Evolutionary conservation across 2,888 invertebrate species (phyloP).

Genomic region (Plagodis dolabraria): DNA sequence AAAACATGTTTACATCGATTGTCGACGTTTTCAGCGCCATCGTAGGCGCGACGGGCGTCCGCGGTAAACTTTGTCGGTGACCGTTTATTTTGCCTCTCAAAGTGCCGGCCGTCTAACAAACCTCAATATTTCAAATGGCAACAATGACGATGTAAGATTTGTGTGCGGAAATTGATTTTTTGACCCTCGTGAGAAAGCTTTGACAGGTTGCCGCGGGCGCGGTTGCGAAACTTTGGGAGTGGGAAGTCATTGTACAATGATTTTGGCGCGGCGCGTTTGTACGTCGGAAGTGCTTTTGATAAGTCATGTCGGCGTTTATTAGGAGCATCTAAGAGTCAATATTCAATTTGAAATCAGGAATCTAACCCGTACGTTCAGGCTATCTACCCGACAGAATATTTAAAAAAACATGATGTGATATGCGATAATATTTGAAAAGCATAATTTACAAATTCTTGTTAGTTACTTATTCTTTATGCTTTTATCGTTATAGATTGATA

Average conservation of each 20-base stretch:
- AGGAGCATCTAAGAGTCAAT: neutral
- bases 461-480: too few relatives aligned
- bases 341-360: neutral
- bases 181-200: conserved; percentile 77
- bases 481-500: too few relatives aligned
- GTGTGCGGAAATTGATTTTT: conserved; percentile 85
- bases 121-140: conserved; percentile 76
- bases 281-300: conserved; percentile 51
- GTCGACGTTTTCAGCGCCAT: conserved; percentile 78
- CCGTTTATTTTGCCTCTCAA: conserved; percentile 44
- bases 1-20: conserved; percentile 76
- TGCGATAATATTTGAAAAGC: too few relatives aligned
- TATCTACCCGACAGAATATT: too few relatives aligned
- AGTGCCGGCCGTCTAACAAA: conserved; percentile 63
- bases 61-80: conserved; percentile 67
- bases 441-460: too few relatives aligned
- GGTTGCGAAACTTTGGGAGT: conserved; percentile 55
- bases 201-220: conserved; percentile 72
- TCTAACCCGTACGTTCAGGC: too few relatives aligned
- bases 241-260: conserved; percentile 67
- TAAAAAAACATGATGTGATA: too few relatives aligned
- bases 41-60: conserved; percentile 63
- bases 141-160: conserved; percentile 81
- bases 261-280: conserved; percentile 18
- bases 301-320: conserved; percentile 15